Percentiles rank a stretch among this genome's conserved stretches.
These are phyloP conservation scores for Thereuonema tuberculata DNA, from an alignment of 1,140 invertebrate genomes.

Conservation along the genomic window DNA sequence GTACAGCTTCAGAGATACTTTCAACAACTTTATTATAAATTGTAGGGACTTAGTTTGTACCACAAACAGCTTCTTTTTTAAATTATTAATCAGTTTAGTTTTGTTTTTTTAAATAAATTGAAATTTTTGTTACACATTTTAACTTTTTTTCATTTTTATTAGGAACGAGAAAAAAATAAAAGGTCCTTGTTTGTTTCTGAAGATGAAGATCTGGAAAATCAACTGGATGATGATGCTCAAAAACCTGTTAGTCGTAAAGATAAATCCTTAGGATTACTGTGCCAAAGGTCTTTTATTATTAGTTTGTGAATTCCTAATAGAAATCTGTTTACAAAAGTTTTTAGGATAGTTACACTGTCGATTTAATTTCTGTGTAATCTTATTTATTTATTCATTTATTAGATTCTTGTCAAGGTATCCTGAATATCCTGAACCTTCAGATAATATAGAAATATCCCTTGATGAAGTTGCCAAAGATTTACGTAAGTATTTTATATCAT, in stretches of 20 bases:
- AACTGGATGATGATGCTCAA: not conserved
- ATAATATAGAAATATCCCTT: slow-evolving; percentile 27
- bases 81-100: no score
- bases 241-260: slow-evolving; percentile 23
- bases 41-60: no score
- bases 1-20: no score
- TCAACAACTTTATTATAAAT: no score
- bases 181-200: slow-evolving; percentile 21
- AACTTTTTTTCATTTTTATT: no score
- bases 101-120: no score
- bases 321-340: no score
- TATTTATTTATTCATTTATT: slow-evolving; percentile 15
- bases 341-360: no score
- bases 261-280: slow-evolving; percentile 33
- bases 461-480: slow-evolving; percentile 32
- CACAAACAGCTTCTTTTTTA: no score
- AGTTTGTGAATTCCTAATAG: not conserved
- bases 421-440: slow-evolving; percentile 22
- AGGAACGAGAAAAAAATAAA: slow-evolving; percentile 25
- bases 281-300: slow-evolving; percentile 30
- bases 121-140: no score
- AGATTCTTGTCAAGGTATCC: slow-evolving; percentile 32
- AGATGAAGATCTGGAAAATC: slow-evolving; percentile 12
- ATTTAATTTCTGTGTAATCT: slow-evolving; percentile 1
- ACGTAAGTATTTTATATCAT: slow-evolving; percentile 20